These are phyloP conservation scores for Enteromius anoplus DNA, from an alignment of 2,797 vertebrate genomes.

Conservation along the genomic window DNA sequence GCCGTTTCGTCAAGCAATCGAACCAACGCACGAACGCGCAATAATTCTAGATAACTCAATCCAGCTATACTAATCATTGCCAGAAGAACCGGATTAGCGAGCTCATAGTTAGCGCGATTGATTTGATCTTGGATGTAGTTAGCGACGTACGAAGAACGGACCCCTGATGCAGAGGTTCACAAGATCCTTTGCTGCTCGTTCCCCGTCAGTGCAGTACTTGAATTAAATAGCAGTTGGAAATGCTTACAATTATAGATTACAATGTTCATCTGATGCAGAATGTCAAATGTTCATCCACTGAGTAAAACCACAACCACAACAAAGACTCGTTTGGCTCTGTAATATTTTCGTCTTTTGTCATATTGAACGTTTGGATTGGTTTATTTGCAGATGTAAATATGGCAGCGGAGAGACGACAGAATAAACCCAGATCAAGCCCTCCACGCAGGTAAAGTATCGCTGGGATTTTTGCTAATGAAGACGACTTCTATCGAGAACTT, in stretches of 20 bases:
- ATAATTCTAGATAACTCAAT: too few species aligned
- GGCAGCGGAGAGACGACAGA: slow-evolving; percentile 96
- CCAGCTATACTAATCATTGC: too few species aligned
- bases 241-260: too few species aligned
- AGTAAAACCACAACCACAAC: not conserved
- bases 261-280: not conserved
- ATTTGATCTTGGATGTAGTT: too few species aligned
- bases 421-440: slow-evolving; percentile 95
- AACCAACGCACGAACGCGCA: too few species aligned
- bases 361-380: slow-evolving; percentile 99
- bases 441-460: slow-evolving; percentile 98
- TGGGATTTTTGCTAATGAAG: slow-evolving; percentile 72
- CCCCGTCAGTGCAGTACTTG: not conserved
- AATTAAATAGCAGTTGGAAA: too few species aligned
- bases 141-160: too few species aligned
- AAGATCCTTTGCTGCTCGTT: slow-evolving; percentile 3
- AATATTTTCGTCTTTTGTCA: slow-evolving; percentile 26
- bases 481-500: slow-evolving; percentile 66
- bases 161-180: not conserved
- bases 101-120: too few species aligned
- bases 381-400: slow-evolving; percentile 99
- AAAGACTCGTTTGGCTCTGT: slow-evolving; percentile 37
- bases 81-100: too few species aligned
- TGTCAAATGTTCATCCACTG: not conserved
- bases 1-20: too few species aligned